Evolutionary conservation across 1,140 invertebrate genomes (phyloP).

Genomic region (Drosophila miranda): DNA sequence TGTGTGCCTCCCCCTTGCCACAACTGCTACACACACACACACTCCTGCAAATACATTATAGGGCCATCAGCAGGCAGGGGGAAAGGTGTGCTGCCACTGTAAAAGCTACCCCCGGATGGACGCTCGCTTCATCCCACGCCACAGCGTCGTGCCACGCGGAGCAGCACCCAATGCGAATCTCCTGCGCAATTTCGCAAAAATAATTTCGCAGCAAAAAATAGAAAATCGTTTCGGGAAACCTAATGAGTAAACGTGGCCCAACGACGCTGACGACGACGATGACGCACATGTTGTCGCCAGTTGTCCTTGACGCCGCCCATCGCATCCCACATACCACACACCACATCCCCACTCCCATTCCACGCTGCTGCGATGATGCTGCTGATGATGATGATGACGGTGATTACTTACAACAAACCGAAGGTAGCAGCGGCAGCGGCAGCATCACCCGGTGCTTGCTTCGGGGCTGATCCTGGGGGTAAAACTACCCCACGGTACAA

Average conservation of each 20-base stretch:
- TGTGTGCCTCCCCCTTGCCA: neutral
- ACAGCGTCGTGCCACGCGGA: neutral
- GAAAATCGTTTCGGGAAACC: constrained; percentile 40
- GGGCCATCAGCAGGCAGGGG: constrained; percentile 24
- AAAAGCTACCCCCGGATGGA: constrained; percentile 67
- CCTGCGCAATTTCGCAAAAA: constrained; percentile 67
- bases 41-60: constrained; percentile 18
- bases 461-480: constrained; percentile 57
- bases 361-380: constrained; percentile 21
- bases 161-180: constrained; percentile 29
- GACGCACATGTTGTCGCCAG: constrained; percentile 78
- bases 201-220: constrained; percentile 25
- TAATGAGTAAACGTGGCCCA: constrained; percentile 75
- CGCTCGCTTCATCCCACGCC: constrained; percentile 32
- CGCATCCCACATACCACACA: neutral
- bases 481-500: constrained; percentile 58
- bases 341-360: neutral
- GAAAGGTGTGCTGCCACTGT: constrained; percentile 40
- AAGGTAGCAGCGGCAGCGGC: constrained; percentile 44
- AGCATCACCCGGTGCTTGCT: constrained; percentile 55
- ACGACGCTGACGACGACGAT: constrained; percentile 63
- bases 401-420: constrained; percentile 79
- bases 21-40: constrained; percentile 37
- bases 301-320: constrained; percentile 63
- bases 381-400: constrained; percentile 73